These are phyloP conservation scores for Oryzias javanicus DNA, from an alignment of 2,113 vertebrate species.

Conservation along the genomic window DNA sequence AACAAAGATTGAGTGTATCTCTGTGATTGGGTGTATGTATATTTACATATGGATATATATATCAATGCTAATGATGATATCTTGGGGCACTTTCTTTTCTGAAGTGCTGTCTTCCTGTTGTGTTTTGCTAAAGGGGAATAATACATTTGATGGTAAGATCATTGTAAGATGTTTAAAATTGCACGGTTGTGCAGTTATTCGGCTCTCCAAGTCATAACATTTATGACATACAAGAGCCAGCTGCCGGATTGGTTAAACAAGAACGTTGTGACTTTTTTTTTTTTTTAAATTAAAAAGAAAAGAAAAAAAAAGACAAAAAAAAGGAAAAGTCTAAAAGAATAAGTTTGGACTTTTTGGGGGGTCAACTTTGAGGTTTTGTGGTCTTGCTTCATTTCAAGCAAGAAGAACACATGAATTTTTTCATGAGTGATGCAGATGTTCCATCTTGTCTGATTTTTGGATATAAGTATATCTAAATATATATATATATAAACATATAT, in stretches of 20 bases:
- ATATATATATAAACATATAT: neutral
- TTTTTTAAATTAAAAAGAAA: slow-evolving; percentile 21
- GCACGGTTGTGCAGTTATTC: slow-evolving; percentile 82
- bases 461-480: neutral
- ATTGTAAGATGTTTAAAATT: slow-evolving; percentile 79
- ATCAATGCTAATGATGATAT: slow-evolving; percentile 69
- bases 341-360: slow-evolving; percentile 75
- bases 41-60: slow-evolving; percentile 73
- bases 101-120: slow-evolving; percentile 79
- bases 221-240: slow-evolving; percentile 86
- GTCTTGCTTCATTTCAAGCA: slow-evolving; percentile 82
- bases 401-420: slow-evolving; percentile 81
- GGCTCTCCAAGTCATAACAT: slow-evolving; percentile 93
- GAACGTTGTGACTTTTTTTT: slow-evolving; percentile 68
- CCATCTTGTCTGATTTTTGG: slow-evolving; percentile 62
- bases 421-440: slow-evolving; percentile 79
- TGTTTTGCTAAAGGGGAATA: slow-evolving; percentile 78
- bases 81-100: slow-evolving; percentile 75
- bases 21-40: slow-evolving; percentile 76
- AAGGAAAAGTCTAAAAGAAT: slow-evolving; percentile 16
- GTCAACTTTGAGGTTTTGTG: slow-evolving; percentile 82
- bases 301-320: slow-evolving; percentile 9
- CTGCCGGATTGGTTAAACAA: slow-evolving; percentile 83
- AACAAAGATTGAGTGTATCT: slow-evolving; percentile 76
- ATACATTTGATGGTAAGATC: slow-evolving; percentile 82